phyloP scores from a whole-genome alignment of 2,113 vertebrate genomes.

The Macrotus californicus region DNA sequence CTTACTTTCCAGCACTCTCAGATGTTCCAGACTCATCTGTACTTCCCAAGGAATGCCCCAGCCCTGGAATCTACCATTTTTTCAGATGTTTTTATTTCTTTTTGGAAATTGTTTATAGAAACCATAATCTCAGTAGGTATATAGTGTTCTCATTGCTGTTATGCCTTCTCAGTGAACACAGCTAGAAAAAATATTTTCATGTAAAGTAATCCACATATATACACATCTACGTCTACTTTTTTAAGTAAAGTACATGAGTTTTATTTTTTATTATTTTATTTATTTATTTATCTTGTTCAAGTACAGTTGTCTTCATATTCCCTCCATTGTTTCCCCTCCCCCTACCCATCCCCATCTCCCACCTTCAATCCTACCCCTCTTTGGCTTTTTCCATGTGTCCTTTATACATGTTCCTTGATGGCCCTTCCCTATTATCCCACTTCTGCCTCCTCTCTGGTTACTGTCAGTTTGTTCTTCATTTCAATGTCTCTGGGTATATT shows the following conservation, averaged over 20 bases:
- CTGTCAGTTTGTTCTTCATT: too few species aligned
- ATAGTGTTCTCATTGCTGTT: background rate
- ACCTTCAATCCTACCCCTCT: too few species aligned
- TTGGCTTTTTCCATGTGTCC: too few species aligned
- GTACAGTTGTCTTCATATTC: too few species aligned
- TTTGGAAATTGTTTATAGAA: background rate
- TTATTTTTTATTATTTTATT: too few species aligned
- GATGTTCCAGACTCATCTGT: background rate
- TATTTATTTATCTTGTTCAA: too few species aligned
- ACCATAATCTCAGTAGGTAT: background rate
- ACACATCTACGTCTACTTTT: background rate
- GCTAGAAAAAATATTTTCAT: background rate
- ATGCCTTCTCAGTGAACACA: background rate
- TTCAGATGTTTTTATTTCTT: background rate
- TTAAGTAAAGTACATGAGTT: background rate
- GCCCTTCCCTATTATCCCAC: too few species aligned
- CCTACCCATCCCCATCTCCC: too few species aligned
- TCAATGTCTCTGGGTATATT: too few species aligned
- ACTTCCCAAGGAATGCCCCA: background rate
- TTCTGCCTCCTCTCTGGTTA: too few species aligned
- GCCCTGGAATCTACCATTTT: background rate
- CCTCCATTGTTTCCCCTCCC: too few species aligned
- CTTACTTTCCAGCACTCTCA: background rate
- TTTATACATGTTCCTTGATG: too few species aligned
- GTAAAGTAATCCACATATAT: background rate